Evolutionary conservation across 2,113 vertebrate species (phyloP).

Genomic region (Sprattus sprattus): DNA sequence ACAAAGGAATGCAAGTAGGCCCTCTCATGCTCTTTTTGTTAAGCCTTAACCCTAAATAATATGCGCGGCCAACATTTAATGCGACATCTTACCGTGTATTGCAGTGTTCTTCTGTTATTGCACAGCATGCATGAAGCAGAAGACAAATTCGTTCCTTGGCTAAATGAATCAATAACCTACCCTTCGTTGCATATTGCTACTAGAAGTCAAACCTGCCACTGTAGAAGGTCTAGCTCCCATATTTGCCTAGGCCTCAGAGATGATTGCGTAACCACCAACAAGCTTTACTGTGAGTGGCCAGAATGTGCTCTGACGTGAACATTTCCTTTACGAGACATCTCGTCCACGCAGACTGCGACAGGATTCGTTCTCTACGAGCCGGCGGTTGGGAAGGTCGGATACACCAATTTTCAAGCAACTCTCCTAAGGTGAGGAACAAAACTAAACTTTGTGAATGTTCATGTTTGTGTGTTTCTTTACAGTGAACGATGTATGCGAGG

Average conservation of each 20-base stretch:
- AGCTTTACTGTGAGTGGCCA: background rate
- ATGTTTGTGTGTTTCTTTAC: background rate
- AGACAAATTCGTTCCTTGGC: background rate
- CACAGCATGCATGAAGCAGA: background rate
- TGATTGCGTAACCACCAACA: background rate
- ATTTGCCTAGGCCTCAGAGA: background rate
- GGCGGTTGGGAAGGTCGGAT: constrained; percentile 43
- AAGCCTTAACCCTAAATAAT: background rate
- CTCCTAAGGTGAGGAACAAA: constrained; percentile 31
- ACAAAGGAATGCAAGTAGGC: too few relatives aligned
- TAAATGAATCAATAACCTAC: background rate
- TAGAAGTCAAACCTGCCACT: background rate
- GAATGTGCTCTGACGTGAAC: background rate
- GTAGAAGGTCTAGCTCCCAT: background rate
- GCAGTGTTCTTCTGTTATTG: background rate
- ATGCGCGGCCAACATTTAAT: background rate
- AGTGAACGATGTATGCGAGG: background rate
- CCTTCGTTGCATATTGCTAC: background rate
- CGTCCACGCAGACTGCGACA: constrained; percentile 12
- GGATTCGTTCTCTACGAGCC: constrained; percentile 36
- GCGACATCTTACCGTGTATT: too few relatives aligned
- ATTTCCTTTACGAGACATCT: constrained; percentile 33
- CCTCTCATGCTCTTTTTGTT: too few relatives aligned
- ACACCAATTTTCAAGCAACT: constrained; percentile 46
- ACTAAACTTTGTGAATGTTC: background rate